Conservation (phyloP, 2,113 vertebrate species). For the Solea senegalensis region DNA sequence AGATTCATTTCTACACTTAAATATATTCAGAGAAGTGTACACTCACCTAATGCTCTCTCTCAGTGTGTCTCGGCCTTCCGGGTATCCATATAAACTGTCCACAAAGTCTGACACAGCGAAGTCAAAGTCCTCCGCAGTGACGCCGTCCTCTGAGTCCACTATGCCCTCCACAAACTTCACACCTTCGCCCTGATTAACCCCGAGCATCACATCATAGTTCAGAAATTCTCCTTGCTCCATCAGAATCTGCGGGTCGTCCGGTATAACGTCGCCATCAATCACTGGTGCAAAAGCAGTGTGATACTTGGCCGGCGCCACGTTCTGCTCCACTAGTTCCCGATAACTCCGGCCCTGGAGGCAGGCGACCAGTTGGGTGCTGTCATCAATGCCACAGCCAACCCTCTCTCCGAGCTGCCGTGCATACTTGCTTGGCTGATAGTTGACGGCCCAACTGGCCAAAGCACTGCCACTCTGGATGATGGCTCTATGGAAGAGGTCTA, state of each 20-base stretch:
- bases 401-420: constrained; percentile 91
- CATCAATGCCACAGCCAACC: constrained; percentile 94
- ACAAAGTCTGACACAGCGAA: constrained; percentile 95
- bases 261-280: constrained; percentile 97
- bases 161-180: constrained; percentile 94
- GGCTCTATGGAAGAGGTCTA: constrained; percentile 98
- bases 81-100: constrained; percentile 94
- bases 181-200: constrained; percentile 96
- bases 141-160: constrained; percentile 92
- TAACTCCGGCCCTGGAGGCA: constrained; percentile 91
- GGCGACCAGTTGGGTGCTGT: constrained; percentile 91
- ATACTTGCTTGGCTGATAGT: constrained; percentile 98
- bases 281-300: constrained; percentile 99
- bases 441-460: constrained; percentile 97
- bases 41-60: constrained; percentile 90
- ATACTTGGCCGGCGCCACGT: constrained; percentile 91
- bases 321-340: constrained; percentile 93
- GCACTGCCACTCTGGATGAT: constrained; percentile 99
- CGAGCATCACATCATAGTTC: constrained; percentile 98
- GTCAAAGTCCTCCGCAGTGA: constrained; percentile 93
- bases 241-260: constrained; percentile 97
- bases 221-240: constrained; percentile 99
- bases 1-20: background rate
- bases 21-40: background rate
- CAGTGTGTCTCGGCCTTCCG: constrained; percentile 91